Evolutionary conservation across 2,888 invertebrate species (phyloP).

Genomic region (Pasiphila rectangulata): DNA sequence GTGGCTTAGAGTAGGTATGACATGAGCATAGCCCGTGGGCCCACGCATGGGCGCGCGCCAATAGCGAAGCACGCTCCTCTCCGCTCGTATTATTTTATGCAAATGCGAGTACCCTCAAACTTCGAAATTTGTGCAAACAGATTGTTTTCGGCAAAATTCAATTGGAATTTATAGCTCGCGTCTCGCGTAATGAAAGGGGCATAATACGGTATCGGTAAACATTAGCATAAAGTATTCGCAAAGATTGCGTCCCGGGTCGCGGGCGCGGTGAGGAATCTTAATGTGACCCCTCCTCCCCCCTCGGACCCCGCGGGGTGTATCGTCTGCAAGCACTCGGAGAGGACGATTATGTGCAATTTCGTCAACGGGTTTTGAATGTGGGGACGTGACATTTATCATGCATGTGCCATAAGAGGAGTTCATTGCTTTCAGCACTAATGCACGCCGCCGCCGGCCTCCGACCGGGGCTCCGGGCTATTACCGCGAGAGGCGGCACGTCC

Average conservation of each 20-base stretch:
- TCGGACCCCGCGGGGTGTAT: conserved; percentile 1
- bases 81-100: conserved; percentile 55
- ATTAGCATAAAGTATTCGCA: conserved; percentile 65
- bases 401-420: conserved; percentile 18
- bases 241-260: conserved; percentile 57
- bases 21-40: too few species aligned
- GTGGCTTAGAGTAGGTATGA: too few species aligned
- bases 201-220: conserved; percentile 59
- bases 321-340: conserved; percentile 15
- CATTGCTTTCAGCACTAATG: conserved; percentile 31
- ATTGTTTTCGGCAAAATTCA: conserved; percentile 64
- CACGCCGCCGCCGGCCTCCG: too few species aligned
- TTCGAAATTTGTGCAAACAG: conserved; percentile 63
- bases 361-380: conserved; percentile 47
- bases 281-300: conserved; percentile 39
- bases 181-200: conserved; percentile 57
- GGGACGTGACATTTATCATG: conserved; percentile 43
- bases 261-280: conserved; percentile 53
- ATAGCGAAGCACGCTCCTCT: conserved; percentile 9
- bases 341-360: conserved; percentile 51
- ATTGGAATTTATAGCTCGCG: conserved; percentile 54
- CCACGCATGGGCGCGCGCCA: conserved; percentile 8
- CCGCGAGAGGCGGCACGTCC: too few species aligned
- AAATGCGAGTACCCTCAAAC: conserved; percentile 50
- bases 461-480: too few species aligned